A percentile compares a stretch with the other conserved stretches of the same genome.
Evolutionary conservation across 2,113 vertebrate species (phyloP).

Genomic region (Seriola rivoliana): DNA sequence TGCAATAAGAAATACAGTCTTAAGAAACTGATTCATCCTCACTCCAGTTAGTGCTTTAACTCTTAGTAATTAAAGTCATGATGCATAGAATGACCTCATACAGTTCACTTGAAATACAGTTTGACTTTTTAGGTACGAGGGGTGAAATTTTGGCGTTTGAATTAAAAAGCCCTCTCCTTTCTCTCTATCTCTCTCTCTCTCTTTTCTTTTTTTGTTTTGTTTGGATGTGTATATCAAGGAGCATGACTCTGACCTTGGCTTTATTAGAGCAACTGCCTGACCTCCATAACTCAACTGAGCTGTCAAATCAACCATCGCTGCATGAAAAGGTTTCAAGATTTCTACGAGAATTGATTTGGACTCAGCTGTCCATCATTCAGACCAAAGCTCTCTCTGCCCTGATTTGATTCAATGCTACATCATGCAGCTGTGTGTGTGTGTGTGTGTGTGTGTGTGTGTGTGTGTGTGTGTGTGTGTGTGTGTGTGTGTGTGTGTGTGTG

Average conservation of each 20-base stretch:
- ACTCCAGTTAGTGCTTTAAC: neutral
- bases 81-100: constrained; percentile 4
- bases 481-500: constrained; percentile 3
- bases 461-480: neutral
- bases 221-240: neutral
- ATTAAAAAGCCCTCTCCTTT: neutral
- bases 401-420: constrained; percentile 30
- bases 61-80: constrained; percentile 1
- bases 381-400: neutral
- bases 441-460: constrained; percentile 10
- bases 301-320: constrained; percentile 47
- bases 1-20: neutral
- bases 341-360: constrained; percentile 57
- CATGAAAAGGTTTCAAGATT: constrained; percentile 66
- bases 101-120: neutral
- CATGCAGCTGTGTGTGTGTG: constrained; percentile 1
- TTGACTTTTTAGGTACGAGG: neutral
- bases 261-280: constrained; percentile 22
- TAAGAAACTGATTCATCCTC: constrained; percentile 3
- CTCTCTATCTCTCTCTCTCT: neutral
- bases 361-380: constrained; percentile 64
- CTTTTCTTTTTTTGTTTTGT: neutral
- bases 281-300: constrained; percentile 32
- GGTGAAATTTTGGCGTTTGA: neutral
- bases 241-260: constrained; percentile 31